phyloP scores from a whole-genome alignment of 2,888 invertebrate species.

The Bembecia ichneumoniformis region DNA sequence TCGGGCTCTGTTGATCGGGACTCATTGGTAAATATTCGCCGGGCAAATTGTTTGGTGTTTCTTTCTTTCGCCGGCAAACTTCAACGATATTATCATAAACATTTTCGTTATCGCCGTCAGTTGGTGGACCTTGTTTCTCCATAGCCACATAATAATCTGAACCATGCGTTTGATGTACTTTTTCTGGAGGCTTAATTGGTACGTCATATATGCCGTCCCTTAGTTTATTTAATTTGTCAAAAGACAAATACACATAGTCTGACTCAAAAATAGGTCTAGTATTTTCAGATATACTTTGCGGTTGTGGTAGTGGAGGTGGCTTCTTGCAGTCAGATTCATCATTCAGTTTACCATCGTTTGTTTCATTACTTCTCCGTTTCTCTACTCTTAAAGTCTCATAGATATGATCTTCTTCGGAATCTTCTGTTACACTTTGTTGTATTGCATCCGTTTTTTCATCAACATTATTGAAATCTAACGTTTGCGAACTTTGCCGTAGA shows the following conservation, averaged over 20 bases:
- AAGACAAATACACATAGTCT: conserved; percentile 66
- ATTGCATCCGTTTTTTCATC: conserved; percentile 18
- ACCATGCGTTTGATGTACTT: conserved; percentile 22
- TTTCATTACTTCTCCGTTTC: conserved; percentile 40
- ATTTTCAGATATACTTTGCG: conserved; percentile 30
- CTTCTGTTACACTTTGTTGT: conserved; percentile 22
- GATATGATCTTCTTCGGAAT: conserved; percentile 69
- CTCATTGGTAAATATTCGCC: conserved; percentile 59
- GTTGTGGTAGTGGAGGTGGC: conserved; percentile 48
- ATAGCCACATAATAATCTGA: conserved; percentile 51
- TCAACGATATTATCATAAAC: conserved; percentile 56
- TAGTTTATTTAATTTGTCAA: conserved; percentile 44
- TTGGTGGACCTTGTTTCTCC: conserved; percentile 35
- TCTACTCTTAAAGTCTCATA: conserved; percentile 73
- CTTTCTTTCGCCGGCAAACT: conserved; percentile 51
- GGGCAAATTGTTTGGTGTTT: conserved; percentile 30
- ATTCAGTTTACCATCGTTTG: conserved; percentile 51
- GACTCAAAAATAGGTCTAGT: conserved; percentile 52
- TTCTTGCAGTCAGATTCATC: conserved; percentile 30
- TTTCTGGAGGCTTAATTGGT: conserved; percentile 50
- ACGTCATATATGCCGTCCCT: conserved; percentile 56
- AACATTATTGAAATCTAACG: conserved; percentile 23
- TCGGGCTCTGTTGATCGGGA: conserved; percentile 67
- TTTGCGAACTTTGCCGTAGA: conserved; percentile 49
- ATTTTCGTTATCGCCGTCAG: conserved; percentile 32